These are phyloP conservation scores for Arizona elegans DNA, from an alignment of 2,113 vertebrate genomes.

Conservation along the genomic window DNA sequence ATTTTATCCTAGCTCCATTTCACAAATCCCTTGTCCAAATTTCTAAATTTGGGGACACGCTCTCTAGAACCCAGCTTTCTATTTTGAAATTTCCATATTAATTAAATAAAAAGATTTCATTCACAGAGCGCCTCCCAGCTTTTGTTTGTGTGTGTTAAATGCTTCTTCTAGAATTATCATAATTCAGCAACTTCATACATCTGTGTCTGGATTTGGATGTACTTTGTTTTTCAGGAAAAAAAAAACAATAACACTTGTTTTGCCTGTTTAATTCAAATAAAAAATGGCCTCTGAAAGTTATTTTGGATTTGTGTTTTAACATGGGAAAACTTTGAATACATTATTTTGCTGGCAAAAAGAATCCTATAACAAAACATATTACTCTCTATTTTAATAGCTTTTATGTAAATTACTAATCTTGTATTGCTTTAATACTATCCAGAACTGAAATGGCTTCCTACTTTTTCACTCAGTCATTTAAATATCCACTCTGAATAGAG, in stretches of 20 bases:
- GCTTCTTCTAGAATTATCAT: neutral
- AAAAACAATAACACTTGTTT: neutral
- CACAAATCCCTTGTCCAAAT: neutral
- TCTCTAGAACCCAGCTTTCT: neutral
- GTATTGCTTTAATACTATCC: constrained; percentile 37
- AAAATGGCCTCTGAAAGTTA: neutral
- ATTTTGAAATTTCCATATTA: neutral
- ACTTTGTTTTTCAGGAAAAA: neutral
- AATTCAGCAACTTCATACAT: neutral
- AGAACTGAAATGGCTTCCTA: constrained; percentile 33
- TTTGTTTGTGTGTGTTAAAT: neutral
- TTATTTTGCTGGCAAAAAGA: constrained; percentile 4
- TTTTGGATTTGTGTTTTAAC: constrained; percentile 17
- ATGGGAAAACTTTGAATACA: neutral
- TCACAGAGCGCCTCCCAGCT: neutral
- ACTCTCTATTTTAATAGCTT: constrained; percentile 30
- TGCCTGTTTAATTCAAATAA: constrained; percentile 9
- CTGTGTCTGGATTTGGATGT: neutral
- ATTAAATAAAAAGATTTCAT: neutral
- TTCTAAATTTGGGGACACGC: neutral
- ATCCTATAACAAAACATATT: neutral
- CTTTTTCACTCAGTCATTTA: constrained; percentile 20
- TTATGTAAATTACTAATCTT: constrained; percentile 25
- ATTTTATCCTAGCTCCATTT: neutral
- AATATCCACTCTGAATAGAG: constrained; percentile 33